Evolutionary conservation across 2,888 invertebrate genomes (phyloP).

Genomic region (Cerastoderma edule): DNA sequence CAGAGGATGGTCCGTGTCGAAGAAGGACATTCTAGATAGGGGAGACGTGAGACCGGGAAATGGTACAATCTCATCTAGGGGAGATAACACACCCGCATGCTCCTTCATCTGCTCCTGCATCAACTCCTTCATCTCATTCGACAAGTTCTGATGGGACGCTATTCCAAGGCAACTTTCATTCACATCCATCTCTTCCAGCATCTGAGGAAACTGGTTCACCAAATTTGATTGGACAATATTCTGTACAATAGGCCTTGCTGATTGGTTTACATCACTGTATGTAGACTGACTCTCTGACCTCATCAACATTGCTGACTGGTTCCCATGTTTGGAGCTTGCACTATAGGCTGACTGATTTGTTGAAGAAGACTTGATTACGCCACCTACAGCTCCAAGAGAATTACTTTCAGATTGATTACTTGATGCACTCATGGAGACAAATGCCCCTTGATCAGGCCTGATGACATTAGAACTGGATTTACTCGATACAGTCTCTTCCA

Average conservation of each 20-base stretch:
- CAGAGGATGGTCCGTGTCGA: slow-evolving; percentile 55
- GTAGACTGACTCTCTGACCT: slow-evolving; percentile 57
- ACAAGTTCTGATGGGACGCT: slow-evolving; percentile 69
- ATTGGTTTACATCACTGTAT: slow-evolving; percentile 40
- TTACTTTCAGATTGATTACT: slow-evolving; percentile 30
- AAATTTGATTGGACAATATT: slow-evolving; percentile 39
- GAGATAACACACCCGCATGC: slow-evolving; percentile 55
- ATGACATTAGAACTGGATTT: slow-evolving; percentile 21
- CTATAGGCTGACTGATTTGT: slow-evolving; percentile 33
- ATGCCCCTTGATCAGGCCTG: slow-evolving; percentile 36
- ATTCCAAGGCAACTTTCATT: slow-evolving; percentile 71
- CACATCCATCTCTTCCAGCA: slow-evolving; percentile 68
- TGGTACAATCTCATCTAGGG: slow-evolving; percentile 56
- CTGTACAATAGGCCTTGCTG: slow-evolving; percentile 35
- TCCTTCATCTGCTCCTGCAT: slow-evolving; percentile 66
- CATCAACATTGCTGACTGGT: slow-evolving; percentile 49
- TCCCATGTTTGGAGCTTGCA: slow-evolving; percentile 25
- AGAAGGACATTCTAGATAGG: slow-evolving; percentile 47
- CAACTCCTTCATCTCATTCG: slow-evolving; percentile 71
- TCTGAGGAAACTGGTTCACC: slow-evolving; percentile 51
- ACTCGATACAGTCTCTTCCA: slow-evolving; percentile 42
- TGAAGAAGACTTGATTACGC: slow-evolving; percentile 25
- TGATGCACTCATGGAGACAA: slow-evolving; percentile 30
- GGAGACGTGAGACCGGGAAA: slow-evolving; percentile 51
- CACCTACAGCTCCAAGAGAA: slow-evolving; percentile 24